phyloP scores from a whole-genome alignment of 1,140 invertebrate genomes.

The Nasonia longicornis region DNA sequence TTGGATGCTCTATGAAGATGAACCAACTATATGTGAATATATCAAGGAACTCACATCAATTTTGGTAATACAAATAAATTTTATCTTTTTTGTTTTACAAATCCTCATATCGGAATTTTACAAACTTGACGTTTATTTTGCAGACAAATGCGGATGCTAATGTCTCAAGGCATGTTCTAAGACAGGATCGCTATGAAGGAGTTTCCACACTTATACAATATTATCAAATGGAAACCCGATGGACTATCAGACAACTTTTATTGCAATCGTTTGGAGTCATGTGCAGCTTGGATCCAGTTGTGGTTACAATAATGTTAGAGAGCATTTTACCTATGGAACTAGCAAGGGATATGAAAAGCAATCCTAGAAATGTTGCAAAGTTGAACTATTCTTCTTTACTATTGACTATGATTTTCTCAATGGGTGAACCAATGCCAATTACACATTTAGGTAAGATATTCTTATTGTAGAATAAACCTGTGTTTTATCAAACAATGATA shows the following conservation, averaged over 20 bases:
- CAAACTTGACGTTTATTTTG: slow-evolving; percentile 53
- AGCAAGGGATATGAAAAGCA: slow-evolving; percentile 82
- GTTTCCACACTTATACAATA: slow-evolving; percentile 85
- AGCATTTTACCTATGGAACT: slow-evolving; percentile 90
- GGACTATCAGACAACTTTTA: slow-evolving; percentile 83
- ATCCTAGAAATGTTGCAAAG: slow-evolving; percentile 77
- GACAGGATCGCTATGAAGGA: slow-evolving; percentile 80
- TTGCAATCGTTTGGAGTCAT: slow-evolving; percentile 88
- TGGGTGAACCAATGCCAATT: slow-evolving; percentile 87
- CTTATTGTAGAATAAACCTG: neutral
- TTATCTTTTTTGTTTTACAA: slow-evolving; percentile 23
- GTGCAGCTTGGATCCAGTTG: slow-evolving; percentile 84
- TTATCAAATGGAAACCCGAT: slow-evolving; percentile 93
- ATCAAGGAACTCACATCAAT: slow-evolving; percentile 88
- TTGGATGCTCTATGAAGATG: slow-evolving; percentile 94
- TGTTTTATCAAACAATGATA: neutral
- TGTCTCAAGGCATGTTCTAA: slow-evolving; percentile 82
- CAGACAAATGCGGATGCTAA: slow-evolving; percentile 88
- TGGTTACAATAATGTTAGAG: slow-evolving; percentile 84
- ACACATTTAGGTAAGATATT: slow-evolving; percentile 73
- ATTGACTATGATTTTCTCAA: slow-evolving; percentile 87
- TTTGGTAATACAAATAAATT: slow-evolving; percentile 73
- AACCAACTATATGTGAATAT: slow-evolving; percentile 85
- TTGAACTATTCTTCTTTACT: slow-evolving; percentile 82
- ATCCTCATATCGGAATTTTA: neutral